Evolutionary conservation across 1,140 invertebrate genomes (phyloP), one percentile per base, ranked within the genome.

Genomic region (Heliothis virescens): DNA sequence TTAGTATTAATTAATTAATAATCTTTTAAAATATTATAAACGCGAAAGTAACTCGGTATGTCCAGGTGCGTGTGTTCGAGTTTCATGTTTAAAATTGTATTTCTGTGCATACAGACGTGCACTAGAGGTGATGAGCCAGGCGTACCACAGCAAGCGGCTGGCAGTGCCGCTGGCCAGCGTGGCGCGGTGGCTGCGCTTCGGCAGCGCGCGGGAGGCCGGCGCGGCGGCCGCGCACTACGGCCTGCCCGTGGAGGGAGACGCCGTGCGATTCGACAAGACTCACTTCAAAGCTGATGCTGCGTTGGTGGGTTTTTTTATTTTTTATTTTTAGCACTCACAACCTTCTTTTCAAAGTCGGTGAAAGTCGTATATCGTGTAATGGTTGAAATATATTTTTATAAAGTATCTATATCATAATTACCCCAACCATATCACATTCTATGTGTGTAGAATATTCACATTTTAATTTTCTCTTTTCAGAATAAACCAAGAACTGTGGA

Each of bases 111-210:
- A 12, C 82, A 96, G 96, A 83, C 83, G 85, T 67, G 91, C 93
- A n/a, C 86, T 96, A 2, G 52, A 89, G 85, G 93, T 95, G 0
- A 94, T 96, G 95, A 95, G 94, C 76, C 81, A 82, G 26, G 96
- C 92, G 3, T 96, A 96, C 83, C 95, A 90, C 86, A 96, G 94
- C 75, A 95, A 95, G 88, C 91, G 93, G 55, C 84, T 96, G 12
- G 88, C 84, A 1, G 95, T 95, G 76, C 96, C 96, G 0, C 67
- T 84, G 1, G 77, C 79, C 15, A 84, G 82, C 16, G 41, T 95
- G 29, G 83, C 87, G 79, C 71, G 86, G 0, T 86, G 93, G 86
- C 79, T 95, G 5, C 34, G 87, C 13, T 93, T 92, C 73, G 79
- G 89, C 60, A 87, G 65, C 53, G 76, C 75, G 3, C 72, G 77